phyloP scores from a whole-genome alignment of 2,888 invertebrate genomes.

The Acanthoscelides obtectus region DNA sequence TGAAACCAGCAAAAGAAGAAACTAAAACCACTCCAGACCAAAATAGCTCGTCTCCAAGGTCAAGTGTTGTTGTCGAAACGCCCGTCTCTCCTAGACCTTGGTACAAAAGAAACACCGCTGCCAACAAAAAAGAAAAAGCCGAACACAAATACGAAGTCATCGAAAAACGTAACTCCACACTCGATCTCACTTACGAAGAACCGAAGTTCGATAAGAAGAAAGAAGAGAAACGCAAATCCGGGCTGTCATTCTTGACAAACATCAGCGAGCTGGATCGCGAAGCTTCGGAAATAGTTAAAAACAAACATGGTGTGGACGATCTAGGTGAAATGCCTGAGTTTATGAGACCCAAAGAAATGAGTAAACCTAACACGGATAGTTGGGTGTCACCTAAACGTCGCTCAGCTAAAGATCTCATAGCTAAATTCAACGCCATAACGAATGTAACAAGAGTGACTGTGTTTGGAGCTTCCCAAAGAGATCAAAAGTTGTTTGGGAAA shows the following conservation, averaged over 20 bases:
- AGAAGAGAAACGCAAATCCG: constrained; percentile 53
- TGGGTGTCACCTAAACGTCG: constrained; percentile 39
- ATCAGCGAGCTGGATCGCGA: constrained; percentile 77
- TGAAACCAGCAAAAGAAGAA: constrained; percentile 46
- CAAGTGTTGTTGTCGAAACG: constrained; percentile 35
- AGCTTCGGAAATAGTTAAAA: constrained; percentile 67
- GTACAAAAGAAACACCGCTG: constrained; percentile 57
- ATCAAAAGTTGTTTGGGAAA: constrained; percentile 39
- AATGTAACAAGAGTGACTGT: constrained; percentile 54
- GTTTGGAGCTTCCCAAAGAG: constrained; percentile 42
- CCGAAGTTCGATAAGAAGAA: constrained; percentile 33
- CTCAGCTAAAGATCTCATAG: constrained; percentile 54
- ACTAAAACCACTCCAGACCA: constrained; percentile 18
- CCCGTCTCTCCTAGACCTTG: constrained; percentile 59
- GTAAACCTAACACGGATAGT: constrained; percentile 33
- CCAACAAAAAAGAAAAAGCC: constrained; percentile 33
- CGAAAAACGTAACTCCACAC: constrained; percentile 46
- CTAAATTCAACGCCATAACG: constrained; percentile 60
- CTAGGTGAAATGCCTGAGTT: constrained; percentile 43
- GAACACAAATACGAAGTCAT: constrained; percentile 38
- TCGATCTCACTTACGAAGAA: constrained; percentile 32
- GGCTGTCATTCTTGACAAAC: constrained; percentile 62
- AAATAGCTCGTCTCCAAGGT: constrained; percentile 29
- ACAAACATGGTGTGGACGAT: constrained; percentile 19
- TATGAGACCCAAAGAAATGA: constrained; percentile 41